These are phyloP conservation scores for Leptinotarsa peninsularis DNA, from an alignment of 2,888 invertebrate species.

Conservation along the genomic window DNA sequence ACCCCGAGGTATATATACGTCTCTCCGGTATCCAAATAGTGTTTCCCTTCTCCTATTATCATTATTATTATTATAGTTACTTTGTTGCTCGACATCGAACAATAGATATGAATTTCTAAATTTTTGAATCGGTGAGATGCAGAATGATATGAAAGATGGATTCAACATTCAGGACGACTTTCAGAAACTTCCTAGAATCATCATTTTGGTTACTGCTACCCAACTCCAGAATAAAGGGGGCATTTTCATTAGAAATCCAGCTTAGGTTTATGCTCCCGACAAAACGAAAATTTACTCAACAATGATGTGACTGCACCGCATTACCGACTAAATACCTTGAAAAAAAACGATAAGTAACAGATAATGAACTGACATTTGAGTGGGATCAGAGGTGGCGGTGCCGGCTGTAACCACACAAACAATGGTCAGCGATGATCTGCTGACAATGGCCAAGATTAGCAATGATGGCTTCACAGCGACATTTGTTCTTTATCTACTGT, in stretches of 20 bases:
- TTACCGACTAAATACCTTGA: slow-evolving; percentile 31
- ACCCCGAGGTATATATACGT: too few species aligned
- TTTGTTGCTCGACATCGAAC: too few species aligned
- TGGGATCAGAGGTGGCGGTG: slow-evolving; percentile 43
- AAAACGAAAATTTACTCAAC: slow-evolving; percentile 12
- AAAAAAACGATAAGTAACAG: slow-evolving; percentile 44
- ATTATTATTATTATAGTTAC: too few species aligned
- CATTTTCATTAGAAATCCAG: neutral
- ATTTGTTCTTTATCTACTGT: slow-evolving; percentile 17
- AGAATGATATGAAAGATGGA: too few species aligned
- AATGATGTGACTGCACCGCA: slow-evolving; percentile 24
- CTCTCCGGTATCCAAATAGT: too few species aligned
- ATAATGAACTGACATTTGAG: slow-evolving; percentile 51
- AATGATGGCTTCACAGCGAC: slow-evolving; percentile 40
- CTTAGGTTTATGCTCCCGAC: neutral
- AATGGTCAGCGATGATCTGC: slow-evolving; percentile 50
- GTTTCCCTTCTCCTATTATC: too few species aligned
- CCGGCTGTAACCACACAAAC: slow-evolving; percentile 55
- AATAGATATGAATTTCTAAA: too few species aligned
- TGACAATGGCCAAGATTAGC: slow-evolving; percentile 50
- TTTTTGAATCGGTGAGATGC: too few species aligned
- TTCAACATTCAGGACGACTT: too few species aligned
- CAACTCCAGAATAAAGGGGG: neutral
- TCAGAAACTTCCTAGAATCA: too few species aligned
- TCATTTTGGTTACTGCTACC: too few species aligned